Conservation (phyloP, 2,888 invertebrate genomes). For the Rhingia campestris region DNA sequence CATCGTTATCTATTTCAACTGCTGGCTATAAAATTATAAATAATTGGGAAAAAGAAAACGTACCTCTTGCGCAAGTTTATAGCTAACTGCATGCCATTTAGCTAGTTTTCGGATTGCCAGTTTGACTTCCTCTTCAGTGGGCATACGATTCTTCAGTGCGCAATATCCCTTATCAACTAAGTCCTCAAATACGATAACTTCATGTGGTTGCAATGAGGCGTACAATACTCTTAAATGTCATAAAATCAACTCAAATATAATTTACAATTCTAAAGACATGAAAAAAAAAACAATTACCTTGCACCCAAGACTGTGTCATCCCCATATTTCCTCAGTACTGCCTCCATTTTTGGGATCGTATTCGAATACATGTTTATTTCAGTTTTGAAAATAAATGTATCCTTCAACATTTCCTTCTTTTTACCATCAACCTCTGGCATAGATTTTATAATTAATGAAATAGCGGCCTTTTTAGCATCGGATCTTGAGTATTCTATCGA, state of each 20-base stretch:
- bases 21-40: no score
- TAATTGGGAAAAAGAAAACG: no score
- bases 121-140: slow-evolving; percentile 47
- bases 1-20: no score
- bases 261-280: no score
- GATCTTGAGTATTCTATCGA: slow-evolving; percentile 15
- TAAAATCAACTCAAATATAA: no score
- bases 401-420: slow-evolving; percentile 76
- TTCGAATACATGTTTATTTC: slow-evolving; percentile 78
- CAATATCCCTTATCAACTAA: slow-evolving; percentile 4
- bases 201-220: no score
- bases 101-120: slow-evolving; percentile 50
- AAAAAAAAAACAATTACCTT: no score
- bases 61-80: slow-evolving; percentile 44
- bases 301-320: slow-evolving; percentile 61
- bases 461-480: not conserved
- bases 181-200: slow-evolving; percentile 49
- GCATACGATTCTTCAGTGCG: slow-evolving; percentile 33
- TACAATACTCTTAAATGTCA: no score
- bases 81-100: slow-evolving; percentile 76
- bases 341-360: slow-evolving; percentile 77
- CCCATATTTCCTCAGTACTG: slow-evolving; percentile 74
- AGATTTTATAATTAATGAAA: slow-evolving; percentile 77
- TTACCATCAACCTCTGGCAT: slow-evolving; percentile 77
- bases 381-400: slow-evolving; percentile 75